Evolutionary conservation across 2,888 invertebrate genomes (phyloP), one percentile per base, ranked within the genome.

Genomic region (Orthosia gothica): DNA sequence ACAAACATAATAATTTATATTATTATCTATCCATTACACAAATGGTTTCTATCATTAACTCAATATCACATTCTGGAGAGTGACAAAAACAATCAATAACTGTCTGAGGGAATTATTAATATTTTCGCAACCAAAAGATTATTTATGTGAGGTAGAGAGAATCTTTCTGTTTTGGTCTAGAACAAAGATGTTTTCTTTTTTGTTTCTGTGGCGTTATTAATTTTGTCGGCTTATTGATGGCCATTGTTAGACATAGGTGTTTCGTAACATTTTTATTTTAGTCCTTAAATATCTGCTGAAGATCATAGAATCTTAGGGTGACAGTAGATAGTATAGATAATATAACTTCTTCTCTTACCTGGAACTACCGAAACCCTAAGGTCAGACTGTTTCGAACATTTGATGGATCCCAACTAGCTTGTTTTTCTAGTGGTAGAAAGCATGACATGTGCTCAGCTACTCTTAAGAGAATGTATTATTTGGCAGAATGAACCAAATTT

Each of bases 11-110:
- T 87, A 81, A 87, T 82, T 80, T 79, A 88, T 87, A 79, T 81
- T 77, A 83, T 81, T 81, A 86, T 88, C 88, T 84, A 65, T 81
- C 81, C 79, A 86, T 88, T 88, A 83, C 58, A 49, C 54, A 79
- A 88, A 86, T 86, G 87, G 81, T 88, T 81, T 70, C 47, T 18
- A 86, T 83, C 87, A 86, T 88, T 87, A 77, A 83, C 81, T 49
- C 49, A 74, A 81, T 81, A 88, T 82, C 82, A 73, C 68, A 74
- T 62, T 18, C 68, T 54, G 58, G 72, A 79, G 74, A 79, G 87
- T 88, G 87, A 81, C 85, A 83, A 88, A 88, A 87, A 81, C 87
- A 70, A 88, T 87, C 85, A 81, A 87, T 88, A 88, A 80, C 83
- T 86, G 88, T 86, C 86, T 11, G 20, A 13, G 20, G 7, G 55